Evolutionary conservation across 2,888 invertebrate species (phyloP), one percentile per base, ranked within the genome.

Genomic region (Cetonia aurata): DNA sequence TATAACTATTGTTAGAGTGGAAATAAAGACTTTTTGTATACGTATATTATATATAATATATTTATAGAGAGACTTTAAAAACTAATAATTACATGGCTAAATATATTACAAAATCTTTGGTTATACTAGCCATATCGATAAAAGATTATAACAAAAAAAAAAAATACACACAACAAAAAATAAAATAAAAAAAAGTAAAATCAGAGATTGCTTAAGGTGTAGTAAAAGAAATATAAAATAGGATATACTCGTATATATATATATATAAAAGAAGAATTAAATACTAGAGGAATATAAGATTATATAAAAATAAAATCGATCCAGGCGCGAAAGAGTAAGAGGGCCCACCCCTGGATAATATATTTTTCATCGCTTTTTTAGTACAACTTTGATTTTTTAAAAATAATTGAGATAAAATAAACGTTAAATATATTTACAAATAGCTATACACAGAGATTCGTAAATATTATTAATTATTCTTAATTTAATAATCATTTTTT

Each of bases 41-140:
- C 56, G 41, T 55, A 53, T 62, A 50, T 44, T 67, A 62, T 65
- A 44, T 62, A 50, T 44, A 55, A 62, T 65, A 44, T 66, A 69
- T 71, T 57, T 69, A 74, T 74, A 73, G 75, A 37, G 37, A 10
- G 37, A 74, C 74, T 76, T 75, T 75, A 77, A 75, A 76, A 71
- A 75, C 74, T 69, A 71, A 37, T 37, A 37, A 67, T 73, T 74
- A 74, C 70, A 78, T 79, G 79, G 80, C 79, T 81, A 77, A 76
- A 80, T 82, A 83, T 84, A 80, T 81, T 84, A 84, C 83, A 84
- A 74, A 76, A 75, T 85, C 85, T 85, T 85, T 85, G 85, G 85
- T 84, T 82, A 82, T 80, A 83, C 85, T 84, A 85, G 85, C 85
- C 84, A 83, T 79, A 78, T 78, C 77, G 75, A 78, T 80, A 77